Base-by-base conservation (phyloP, 2,888 invertebrate genomes). In the Sabellastarte sp. region DNA sequence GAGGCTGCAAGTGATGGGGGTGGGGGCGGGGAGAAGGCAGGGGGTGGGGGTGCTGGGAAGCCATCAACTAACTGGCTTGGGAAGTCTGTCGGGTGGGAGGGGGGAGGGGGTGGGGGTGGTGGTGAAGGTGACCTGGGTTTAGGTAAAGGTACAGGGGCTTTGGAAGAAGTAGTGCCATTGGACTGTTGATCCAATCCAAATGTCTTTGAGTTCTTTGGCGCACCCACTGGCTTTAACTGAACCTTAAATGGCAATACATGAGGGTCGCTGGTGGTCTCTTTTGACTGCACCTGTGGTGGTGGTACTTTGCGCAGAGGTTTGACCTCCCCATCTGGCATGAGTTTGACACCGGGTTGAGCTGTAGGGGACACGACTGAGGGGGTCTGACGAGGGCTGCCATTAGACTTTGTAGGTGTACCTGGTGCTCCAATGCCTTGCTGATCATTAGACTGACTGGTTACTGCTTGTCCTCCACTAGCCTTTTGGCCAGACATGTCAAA, bases 241-340 rank as follows among this genome's bases (percentile, higher is more conserved):
- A 59, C 59, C 28, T 32, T 41, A 28, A 59, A 59, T 5, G 59
- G 59, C 32, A 59, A 26, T 26, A n/a, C n/a, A 59, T 59, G 59
- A 20, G 59, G 59, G 33, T 59, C 59, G 20, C 41, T 20, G 10
- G 10, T 20, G 41, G 10, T 20, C 20, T 41, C 41, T 41, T 41
- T 41, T 20, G 41, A 15, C 41, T 41, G 10, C 10, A 10, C 20
- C 41, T 15, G 10, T 10, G 10, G 10, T 20, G 41, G 41, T 20
- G 10, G 41, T 41, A 20, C 20, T 20, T 41, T 41, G 10, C 20
- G 10, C 41, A 41, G 20, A 41, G 41, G 41, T 41, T 41, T 41
- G 10, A 20, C 41, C 10, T 20, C 41, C 41, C 10, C 10, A 10
- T 10, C 41, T 20, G 41, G 41, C 41, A 41, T 41, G 20, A 41